Evolutionary conservation across 2,888 invertebrate genomes (phyloP).

Genomic region (Athalia rosae): DNA sequence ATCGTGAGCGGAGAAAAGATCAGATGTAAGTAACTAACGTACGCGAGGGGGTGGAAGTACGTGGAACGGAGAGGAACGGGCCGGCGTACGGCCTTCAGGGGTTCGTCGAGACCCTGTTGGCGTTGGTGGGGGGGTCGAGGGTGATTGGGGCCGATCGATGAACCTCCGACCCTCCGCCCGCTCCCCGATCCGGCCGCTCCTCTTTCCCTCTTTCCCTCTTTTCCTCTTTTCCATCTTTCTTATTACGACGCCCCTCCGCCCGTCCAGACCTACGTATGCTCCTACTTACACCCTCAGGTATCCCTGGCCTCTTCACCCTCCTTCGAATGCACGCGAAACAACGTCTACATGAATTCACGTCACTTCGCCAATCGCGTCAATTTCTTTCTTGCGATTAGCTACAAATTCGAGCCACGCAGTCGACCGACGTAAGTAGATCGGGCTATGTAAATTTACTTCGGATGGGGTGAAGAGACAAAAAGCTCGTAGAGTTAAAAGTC

Average conservation of each 20-base stretch:
- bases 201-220: neutral
- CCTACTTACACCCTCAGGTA: slow-evolving; percentile 5
- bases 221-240: slow-evolving; percentile 1
- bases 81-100: slow-evolving; percentile 53
- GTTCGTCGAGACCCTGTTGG: slow-evolving; percentile 51
- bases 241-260: slow-evolving; percentile 13
- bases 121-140: slow-evolving; percentile 65
- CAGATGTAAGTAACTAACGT: neutral
- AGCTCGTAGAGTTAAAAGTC: too few species aligned
- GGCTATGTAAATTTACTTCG: too few species aligned
- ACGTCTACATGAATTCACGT: too few species aligned
- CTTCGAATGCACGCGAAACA: too few species aligned
- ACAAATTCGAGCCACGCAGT: too few species aligned
- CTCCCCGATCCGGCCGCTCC: neutral
- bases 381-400: too few species aligned
- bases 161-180: slow-evolving; percentile 62
- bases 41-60: neutral
- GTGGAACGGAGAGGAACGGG: slow-evolving; percentile 10
- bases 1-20: neutral
- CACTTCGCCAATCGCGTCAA: too few species aligned
- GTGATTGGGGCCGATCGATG: slow-evolving; percentile 72
- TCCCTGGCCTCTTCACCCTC: too few species aligned
- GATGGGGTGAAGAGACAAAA: too few species aligned
- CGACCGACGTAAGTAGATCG: too few species aligned
- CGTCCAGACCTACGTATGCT: slow-evolving; percentile 21